Conservation (phyloP, 2,888 invertebrate species). For the Pasiphila rectangulata region DNA sequence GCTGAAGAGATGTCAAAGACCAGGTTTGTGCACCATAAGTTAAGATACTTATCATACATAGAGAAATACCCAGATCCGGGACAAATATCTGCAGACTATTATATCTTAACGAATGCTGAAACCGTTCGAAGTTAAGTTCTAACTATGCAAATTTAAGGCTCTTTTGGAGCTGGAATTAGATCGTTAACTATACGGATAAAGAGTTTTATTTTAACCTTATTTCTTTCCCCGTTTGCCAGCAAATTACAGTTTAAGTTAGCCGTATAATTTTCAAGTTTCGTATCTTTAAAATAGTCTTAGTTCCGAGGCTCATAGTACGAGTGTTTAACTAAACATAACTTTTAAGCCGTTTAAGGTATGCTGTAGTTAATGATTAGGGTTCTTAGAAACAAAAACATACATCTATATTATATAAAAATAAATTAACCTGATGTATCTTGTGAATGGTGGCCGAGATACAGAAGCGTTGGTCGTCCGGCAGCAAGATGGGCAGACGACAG, state of each 20-base stretch:
- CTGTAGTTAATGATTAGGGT: no score
- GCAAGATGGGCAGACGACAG: no score
- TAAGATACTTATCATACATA: no score
- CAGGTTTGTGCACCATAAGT: no score
- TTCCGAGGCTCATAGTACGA: conserved; percentile 11
- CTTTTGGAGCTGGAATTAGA: conserved; percentile 25
- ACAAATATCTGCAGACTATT: conserved; percentile 38
- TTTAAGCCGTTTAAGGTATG: not conserved
- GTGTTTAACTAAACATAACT: not conserved
- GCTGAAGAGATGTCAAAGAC: no score
- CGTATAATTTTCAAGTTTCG: conserved; percentile 33
- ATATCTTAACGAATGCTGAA: conserved; percentile 32
- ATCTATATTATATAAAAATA: no score
- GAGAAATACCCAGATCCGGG: conserved; percentile 13
- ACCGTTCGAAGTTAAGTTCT: conserved; percentile 28
- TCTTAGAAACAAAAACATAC: no score
- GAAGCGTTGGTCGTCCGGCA: no score
- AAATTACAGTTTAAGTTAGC: conserved; percentile 30
- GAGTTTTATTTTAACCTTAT: conserved; percentile 24
- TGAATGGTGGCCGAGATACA: no score
- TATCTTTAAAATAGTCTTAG: conserved; percentile 17
- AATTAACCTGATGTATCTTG: no score
- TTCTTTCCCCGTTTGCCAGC: conserved; percentile 24
- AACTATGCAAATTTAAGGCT: conserved; percentile 35
- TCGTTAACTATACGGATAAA: conserved; percentile 35